phyloP scores from a whole-genome alignment of 2,113 vertebrate genomes.

The Vulpes lagopus region DNA sequence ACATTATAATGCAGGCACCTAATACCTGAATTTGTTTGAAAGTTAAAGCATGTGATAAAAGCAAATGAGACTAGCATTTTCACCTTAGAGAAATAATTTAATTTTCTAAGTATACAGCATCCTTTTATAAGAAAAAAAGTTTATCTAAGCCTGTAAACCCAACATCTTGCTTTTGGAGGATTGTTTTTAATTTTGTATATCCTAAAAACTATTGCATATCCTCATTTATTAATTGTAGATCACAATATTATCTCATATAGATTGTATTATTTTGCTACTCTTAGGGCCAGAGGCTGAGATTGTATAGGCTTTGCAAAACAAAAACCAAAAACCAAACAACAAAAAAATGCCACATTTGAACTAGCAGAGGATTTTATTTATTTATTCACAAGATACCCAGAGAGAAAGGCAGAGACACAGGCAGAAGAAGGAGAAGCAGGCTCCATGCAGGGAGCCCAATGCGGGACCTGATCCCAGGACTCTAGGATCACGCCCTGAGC shows the following conservation, averaged over 20 bases:
- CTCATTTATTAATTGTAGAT: neutral
- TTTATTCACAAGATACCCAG: no score
- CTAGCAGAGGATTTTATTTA: neutral
- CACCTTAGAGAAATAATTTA: neutral
- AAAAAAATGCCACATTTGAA: neutral
- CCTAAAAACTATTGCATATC: neutral
- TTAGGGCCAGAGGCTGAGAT: neutral
- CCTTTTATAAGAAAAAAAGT: neutral
- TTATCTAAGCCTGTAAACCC: neutral
- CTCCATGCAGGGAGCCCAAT: no score
- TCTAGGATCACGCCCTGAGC: no score
- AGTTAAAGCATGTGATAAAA: neutral
- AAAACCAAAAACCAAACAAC: no score
- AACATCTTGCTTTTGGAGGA: neutral
- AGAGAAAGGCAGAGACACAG: no score
- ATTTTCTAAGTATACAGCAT: neutral
- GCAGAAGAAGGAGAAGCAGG: no score
- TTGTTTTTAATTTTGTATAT: neutral
- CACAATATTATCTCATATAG: neutral
- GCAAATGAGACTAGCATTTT: neutral
- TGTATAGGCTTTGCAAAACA: neutral
- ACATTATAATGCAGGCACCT: neutral
- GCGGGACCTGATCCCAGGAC: no score
- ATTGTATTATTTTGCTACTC: neutral
- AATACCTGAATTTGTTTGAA: neutral